A percentile compares a stretch with the other conserved stretches of the same genome.
These are phyloP conservation scores for Clarias laeviceps DNA, from an alignment of 2,797 vertebrate species.

Conservation along the genomic window DNA sequence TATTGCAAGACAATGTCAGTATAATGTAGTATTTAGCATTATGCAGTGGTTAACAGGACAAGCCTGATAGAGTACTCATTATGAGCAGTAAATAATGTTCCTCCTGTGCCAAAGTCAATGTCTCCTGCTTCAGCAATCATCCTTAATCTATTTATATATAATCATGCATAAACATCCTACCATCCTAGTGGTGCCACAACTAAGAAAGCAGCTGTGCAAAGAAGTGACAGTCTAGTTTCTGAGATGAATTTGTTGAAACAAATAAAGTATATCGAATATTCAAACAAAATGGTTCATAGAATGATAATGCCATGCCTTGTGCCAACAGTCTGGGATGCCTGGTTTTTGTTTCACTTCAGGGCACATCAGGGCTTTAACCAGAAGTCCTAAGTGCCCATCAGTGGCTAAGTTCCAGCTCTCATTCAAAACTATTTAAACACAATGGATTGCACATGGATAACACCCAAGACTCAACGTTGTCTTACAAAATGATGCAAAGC, in stretches of 20 bases:
- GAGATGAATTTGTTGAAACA: conserved; percentile 23
- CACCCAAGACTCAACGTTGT: conserved; percentile 56
- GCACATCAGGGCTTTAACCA: conserved; percentile 31
- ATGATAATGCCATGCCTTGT: conserved; percentile 37
- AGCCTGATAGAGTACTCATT: conserved; percentile 71
- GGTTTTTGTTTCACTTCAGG: conserved; percentile 50
- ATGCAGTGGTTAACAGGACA: conserved; percentile 69
- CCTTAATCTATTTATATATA: conserved; percentile 68
- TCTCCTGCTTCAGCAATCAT: conserved; percentile 65
- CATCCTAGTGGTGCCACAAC: conserved; percentile 24
- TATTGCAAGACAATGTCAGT: background rate
- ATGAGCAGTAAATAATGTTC: conserved; percentile 68
- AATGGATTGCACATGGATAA: conserved; percentile 38
- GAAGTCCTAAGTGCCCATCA: conserved; percentile 49
- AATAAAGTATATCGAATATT: conserved; percentile 15
- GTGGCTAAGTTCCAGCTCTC: conserved; percentile 65
- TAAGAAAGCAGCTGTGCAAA: conserved; percentile 21
- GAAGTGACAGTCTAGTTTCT: background rate
- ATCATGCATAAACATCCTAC: conserved; percentile 58
- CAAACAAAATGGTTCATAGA: background rate
- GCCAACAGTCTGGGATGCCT: conserved; percentile 41
- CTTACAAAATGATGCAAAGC: conserved; percentile 45
- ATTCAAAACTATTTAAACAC: conserved; percentile 60
- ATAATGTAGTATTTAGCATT: conserved; percentile 46
- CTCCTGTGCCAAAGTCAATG: conserved; percentile 57